These are phyloP conservation scores for Reticulitermes speratus DNA, from an alignment of 1,140 invertebrate species.

Conservation along the genomic window DNA sequence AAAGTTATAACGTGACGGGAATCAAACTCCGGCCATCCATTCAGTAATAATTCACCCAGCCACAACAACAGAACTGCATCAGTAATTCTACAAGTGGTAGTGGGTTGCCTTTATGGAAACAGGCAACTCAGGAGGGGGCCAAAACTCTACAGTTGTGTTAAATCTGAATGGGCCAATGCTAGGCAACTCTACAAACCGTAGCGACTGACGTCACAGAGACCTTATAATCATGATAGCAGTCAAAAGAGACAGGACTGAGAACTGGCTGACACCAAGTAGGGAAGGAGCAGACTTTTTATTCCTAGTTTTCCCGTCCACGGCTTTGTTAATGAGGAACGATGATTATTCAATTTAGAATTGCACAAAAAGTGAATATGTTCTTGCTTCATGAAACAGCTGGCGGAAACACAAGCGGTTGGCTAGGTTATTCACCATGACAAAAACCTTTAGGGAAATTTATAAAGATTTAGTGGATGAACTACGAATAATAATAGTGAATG, in stretches of 20 bases:
- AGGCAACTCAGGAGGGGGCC: background rate
- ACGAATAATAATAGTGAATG: too few species aligned
- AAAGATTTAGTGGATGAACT: too few species aligned
- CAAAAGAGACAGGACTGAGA: conserved; percentile 4
- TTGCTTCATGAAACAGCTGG: background rate
- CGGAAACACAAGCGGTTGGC: background rate
- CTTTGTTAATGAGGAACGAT: background rate
- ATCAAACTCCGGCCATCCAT: too few species aligned
- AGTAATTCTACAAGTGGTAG: too few species aligned
- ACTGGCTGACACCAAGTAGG: background rate
- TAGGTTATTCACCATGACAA: too few species aligned
- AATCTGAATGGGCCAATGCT: background rate
- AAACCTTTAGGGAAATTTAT: too few species aligned
- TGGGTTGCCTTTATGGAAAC: too few species aligned
- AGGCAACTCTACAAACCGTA: background rate
- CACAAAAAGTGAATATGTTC: background rate
- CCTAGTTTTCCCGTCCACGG: background rate
- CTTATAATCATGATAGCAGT: background rate
- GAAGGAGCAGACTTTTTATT: background rate
- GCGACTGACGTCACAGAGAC: background rate
- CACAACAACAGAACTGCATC: too few species aligned
- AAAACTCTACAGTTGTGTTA: background rate
- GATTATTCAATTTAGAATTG: background rate
- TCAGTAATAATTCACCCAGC: too few species aligned
- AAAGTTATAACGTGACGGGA: too few species aligned